Conservation (phyloP, 23 tunicate species). For the Phallusia fumigata region DNA sequence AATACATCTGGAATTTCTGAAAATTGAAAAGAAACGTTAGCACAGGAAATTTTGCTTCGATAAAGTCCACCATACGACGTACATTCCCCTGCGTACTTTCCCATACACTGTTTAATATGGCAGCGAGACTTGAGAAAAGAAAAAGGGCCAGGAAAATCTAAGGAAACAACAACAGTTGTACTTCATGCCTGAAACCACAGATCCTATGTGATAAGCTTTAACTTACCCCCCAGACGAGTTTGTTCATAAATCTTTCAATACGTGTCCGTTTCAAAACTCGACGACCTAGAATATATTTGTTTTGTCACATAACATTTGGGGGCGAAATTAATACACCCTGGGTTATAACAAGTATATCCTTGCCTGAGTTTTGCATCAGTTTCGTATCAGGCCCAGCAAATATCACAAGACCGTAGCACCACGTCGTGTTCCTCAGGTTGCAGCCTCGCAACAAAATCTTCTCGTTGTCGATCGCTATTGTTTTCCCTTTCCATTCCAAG, state of each 20-base stretch:
- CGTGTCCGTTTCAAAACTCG: constrained; percentile 83
- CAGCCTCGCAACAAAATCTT: constrained; percentile 94
- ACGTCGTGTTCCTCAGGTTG: constrained; percentile 87
- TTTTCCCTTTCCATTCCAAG: constrained; percentile 56
- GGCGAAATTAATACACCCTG: too few relatives aligned
- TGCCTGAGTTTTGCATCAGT: constrained; percentile 92
- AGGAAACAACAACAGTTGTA: constrained; percentile 10
- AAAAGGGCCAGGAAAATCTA: constrained; percentile 77
- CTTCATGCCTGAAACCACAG: too few relatives aligned
- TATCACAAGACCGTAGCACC: constrained; percentile 93
- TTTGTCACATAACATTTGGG: too few relatives aligned
- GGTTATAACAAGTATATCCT: too few relatives aligned
- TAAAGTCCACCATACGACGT: constrained; percentile 15
- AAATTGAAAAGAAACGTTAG: neutral
- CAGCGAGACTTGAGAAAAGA: constrained; percentile 48
- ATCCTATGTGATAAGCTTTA: too few relatives aligned
- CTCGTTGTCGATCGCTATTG: constrained; percentile 65
- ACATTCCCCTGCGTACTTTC: constrained; percentile 68
- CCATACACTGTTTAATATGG: constrained; percentile 83
- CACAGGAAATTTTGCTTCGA: neutral
- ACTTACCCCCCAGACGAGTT: constrained; percentile 92
- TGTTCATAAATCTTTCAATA: constrained; percentile 89
- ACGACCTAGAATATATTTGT: constrained; percentile 36
- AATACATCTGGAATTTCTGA: constrained; percentile 62
- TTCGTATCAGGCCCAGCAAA: constrained; percentile 97